Conservation (phyloP, 2,113 vertebrate genomes). For the Rhombomys opimus region DNA sequence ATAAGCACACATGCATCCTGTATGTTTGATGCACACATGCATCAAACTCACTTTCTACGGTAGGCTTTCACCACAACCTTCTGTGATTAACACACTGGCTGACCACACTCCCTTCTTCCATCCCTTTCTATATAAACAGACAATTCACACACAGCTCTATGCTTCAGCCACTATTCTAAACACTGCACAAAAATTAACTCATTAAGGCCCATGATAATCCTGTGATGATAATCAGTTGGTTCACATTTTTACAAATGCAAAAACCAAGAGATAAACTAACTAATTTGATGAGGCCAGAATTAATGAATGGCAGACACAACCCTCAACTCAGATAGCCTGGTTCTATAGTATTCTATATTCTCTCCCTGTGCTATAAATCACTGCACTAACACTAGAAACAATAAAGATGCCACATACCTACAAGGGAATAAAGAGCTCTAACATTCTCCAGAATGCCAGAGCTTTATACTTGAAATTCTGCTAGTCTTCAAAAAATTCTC, state of each 20-base stretch:
- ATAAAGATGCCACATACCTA: constrained; percentile 14
- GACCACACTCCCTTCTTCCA: neutral
- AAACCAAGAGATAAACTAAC: neutral
- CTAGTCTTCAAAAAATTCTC: constrained; percentile 35
- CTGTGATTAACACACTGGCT: neutral
- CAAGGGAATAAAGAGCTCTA: neutral
- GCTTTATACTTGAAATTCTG: constrained; percentile 56
- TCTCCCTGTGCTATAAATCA: neutral
- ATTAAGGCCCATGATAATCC: neutral
- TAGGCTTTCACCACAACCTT: neutral
- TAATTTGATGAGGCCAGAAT: constrained; percentile 1
- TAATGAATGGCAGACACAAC: neutral
- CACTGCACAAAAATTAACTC: constrained; percentile 16
- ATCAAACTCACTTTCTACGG: neutral
- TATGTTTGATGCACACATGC: too few species aligned
- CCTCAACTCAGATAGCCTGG: neutral
- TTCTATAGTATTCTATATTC: neutral
- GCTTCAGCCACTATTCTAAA: constrained; percentile 1
- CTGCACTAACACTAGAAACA: constrained; percentile 24
- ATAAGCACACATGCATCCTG: neutral
- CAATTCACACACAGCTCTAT: neutral
- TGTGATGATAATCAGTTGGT: neutral
- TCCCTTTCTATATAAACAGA: neutral
- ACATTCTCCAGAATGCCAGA: neutral
- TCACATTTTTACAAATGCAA: neutral